phyloP scores from a whole-genome alignment of 2,113 vertebrate species.

The Sylvicapra grimmia region DNA sequence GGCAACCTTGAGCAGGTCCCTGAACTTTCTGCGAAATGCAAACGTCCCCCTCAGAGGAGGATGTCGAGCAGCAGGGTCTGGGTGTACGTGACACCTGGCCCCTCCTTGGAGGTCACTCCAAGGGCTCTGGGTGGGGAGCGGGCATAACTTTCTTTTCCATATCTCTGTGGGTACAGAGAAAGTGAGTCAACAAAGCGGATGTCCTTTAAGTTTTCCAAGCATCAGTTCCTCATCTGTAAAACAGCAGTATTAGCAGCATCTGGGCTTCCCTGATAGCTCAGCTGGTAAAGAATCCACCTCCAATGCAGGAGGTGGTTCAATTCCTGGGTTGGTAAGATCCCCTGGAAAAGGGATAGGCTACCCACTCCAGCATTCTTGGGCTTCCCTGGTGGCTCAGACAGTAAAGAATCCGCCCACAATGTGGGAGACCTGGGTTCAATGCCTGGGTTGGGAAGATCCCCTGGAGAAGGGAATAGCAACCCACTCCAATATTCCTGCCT shows the following conservation, averaged over 20 bases:
- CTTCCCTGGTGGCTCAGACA: background rate
- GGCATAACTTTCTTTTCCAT: background rate
- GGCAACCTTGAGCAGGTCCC: background rate
- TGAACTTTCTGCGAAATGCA: background rate
- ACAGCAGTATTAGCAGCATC: too few species aligned
- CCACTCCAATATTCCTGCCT: background rate
- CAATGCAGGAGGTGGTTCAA: background rate
- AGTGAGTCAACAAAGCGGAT: rapidly evolving
- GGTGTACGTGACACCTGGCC: background rate
- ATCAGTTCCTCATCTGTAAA: background rate
- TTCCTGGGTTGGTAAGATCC: background rate
- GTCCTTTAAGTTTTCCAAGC: background rate
- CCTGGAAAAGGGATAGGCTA: background rate
- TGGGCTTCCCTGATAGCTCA: background rate
- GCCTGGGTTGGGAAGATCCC: background rate
- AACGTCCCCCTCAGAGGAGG: background rate
- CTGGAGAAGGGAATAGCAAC: background rate
- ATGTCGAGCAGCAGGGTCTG: rapidly evolving
- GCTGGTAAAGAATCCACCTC: background rate
- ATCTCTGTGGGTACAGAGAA: background rate
- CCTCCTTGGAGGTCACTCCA: background rate
- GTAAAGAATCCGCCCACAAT: background rate
- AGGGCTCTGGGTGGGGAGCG: background rate
- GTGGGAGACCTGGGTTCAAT: background rate
- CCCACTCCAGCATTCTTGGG: background rate